A percentile compares a stretch with the other conserved stretches of the same genome.
Conservation (phyloP, 2,888 invertebrate species). For the Cremastinae sp. region DNA sequence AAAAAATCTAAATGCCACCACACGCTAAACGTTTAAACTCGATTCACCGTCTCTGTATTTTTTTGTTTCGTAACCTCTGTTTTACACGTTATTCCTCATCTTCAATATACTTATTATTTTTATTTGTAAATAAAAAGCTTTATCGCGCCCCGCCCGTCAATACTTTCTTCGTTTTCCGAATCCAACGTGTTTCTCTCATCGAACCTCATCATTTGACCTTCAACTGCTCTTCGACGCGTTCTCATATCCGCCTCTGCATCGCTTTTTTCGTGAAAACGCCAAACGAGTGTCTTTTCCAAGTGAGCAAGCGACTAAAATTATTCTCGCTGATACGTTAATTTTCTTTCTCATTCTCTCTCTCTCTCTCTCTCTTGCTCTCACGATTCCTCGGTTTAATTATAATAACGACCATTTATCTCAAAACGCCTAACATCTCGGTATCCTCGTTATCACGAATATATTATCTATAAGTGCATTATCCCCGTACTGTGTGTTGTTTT, state of each 20-base stretch:
- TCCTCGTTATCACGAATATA: slow-evolving; percentile 16
- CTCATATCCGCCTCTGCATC: slow-evolving; percentile 25
- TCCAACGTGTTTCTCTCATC: too few relatives aligned
- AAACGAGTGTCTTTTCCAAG: slow-evolving; percentile 40
- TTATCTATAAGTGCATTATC: too few relatives aligned
- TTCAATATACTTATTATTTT: slow-evolving; percentile 28
- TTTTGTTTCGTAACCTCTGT: slow-evolving; percentile 20
- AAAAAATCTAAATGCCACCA: slow-evolving; percentile 76
- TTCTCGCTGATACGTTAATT: slow-evolving; percentile 54
- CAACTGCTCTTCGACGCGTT: too few relatives aligned
- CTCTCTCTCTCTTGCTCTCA: slow-evolving; percentile 24
- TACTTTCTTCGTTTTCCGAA: slow-evolving; percentile 61
- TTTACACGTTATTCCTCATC: slow-evolving; percentile 16
- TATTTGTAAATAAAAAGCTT: slow-evolving; percentile 63
- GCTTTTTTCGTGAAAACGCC: slow-evolving; percentile 5
- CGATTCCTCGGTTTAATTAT: slow-evolving; percentile 8
- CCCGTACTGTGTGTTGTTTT: slow-evolving; percentile 57
- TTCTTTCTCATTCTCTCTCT: slow-evolving; percentile 32
- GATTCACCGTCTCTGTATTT: slow-evolving; percentile 44
- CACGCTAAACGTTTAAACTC: slow-evolving; percentile 64
- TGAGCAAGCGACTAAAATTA: slow-evolving; percentile 63
- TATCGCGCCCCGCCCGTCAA: slow-evolving; percentile 55
- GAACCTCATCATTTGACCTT: not conserved
- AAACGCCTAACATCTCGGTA: slow-evolving; percentile 56
- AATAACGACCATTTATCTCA: slow-evolving; percentile 16